Evolutionary conservation across 2,888 invertebrate species (phyloP), one percentile per base, ranked within the genome.

Genomic region (Sphinx pinastri): DNA sequence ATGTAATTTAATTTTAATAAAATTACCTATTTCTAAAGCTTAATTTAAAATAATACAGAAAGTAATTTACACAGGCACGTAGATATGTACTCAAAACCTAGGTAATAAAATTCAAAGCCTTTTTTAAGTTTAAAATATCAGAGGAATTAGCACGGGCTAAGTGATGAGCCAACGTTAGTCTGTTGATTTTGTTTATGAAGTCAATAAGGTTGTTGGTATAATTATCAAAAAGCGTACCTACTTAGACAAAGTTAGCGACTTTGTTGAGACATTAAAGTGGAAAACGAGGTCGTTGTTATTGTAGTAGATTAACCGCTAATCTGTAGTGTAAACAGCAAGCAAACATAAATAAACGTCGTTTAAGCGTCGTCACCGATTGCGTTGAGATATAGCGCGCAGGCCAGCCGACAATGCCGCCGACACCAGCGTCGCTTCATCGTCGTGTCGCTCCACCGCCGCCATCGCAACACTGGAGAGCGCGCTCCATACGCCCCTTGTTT

Each of bases 401-500:
- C 76, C 76, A 79, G 77, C 79, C 79, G 81, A 19, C 11, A 47
- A 38, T 38, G 38, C 38, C 47, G 38, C 31, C 7, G 14, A 13
- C 31, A 13, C 49, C 25, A 1, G 4, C 54, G n/a, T 14, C 58
- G 14, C 14, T 12, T 0, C 38, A 8, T 12, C 8, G 45, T n/a
- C 11, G 16, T 7, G 49, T 14, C 58, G 14, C 14, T 19, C 47
- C 60, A 19, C 12, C 60, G 47, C 45, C 59, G 55, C 14, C 63
- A 19, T n/a, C 63, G 49, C 47, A 63, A 78, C 83, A 80, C 78
- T 84, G 77, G 78, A 84, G 83, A 86, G 85, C 86, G 87, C 88
- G 86, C 86, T 88, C 84, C 82, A 84, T 84, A 83, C 83, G 82
- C 87, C 86, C 88, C 88, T 86, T 90, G 88, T 90, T 91, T 92